Percentiles rank a stretch among this genome's conserved stretches.
These are phyloP conservation scores for Orussus abietinus DNA, from an alignment of 1,140 invertebrate genomes.

Conservation along the genomic window DNA sequence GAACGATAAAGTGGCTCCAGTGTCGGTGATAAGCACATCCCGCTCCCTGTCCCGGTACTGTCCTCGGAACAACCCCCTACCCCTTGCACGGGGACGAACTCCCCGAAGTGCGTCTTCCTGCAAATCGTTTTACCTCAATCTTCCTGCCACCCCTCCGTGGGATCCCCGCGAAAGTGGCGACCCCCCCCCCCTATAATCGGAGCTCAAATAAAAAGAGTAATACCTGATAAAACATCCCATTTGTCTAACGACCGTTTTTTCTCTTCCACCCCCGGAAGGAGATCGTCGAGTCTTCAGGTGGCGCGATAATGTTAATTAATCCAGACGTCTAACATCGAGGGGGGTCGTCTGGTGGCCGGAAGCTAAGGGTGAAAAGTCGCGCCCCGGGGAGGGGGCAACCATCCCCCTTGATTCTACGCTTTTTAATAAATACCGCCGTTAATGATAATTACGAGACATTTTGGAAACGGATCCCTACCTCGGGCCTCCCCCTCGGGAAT, in stretches of 20 bases:
- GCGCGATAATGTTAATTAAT: background rate
- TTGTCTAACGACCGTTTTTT: conserved; percentile 52
- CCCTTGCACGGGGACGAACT: conserved; percentile 19
- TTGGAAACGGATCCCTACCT: too few species aligned
- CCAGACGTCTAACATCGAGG: background rate
- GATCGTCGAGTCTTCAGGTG: too few species aligned
- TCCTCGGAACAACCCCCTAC: conserved; percentile 6
- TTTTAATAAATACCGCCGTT: too few species aligned
- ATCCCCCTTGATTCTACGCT: too few species aligned
- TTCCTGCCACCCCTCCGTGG: too few species aligned
- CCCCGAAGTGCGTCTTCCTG: conserved; percentile 30
- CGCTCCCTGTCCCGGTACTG: too few species aligned
- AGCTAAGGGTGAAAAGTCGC: too few species aligned
- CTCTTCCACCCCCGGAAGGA: conserved; percentile 13
- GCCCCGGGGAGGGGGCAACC: too few species aligned
- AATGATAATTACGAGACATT: too few species aligned
- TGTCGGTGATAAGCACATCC: conserved; percentile 27
- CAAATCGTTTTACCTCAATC: conserved; percentile 49
- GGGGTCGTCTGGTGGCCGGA: too few species aligned
- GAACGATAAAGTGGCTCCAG: conserved; percentile 31
- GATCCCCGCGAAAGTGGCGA: too few species aligned
- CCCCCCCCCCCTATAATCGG: conserved; percentile 35
- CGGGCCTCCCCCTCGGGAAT: conserved; percentile 32
- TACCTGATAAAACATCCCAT: conserved; percentile 51
- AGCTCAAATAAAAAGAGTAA: conserved; percentile 50